Percentiles rank a stretch among this genome's conserved stretches.
phyloP scores from a whole-genome alignment of 2,888 invertebrate species.

The Trichogramma evanescens region DNA sequence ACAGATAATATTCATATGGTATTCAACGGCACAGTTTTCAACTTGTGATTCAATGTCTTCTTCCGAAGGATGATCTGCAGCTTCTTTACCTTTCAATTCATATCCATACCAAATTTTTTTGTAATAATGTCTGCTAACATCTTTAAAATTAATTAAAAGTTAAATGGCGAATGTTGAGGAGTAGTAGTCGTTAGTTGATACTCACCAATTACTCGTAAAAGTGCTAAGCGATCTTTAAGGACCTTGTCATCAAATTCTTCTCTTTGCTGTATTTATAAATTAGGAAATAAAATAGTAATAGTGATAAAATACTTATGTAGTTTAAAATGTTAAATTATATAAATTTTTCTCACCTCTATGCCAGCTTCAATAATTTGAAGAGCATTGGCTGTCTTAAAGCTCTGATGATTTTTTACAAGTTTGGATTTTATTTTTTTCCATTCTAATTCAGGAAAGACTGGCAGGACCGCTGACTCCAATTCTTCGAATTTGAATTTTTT shows the following conservation, averaged over 20 bases:
- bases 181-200: background rate
- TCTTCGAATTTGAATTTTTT: slow-evolving; percentile 37
- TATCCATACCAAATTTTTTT: slow-evolving; percentile 34
- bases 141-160: slow-evolving; percentile 24
- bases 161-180: background rate
- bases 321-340: background rate
- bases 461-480: slow-evolving; percentile 32
- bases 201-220: slow-evolving; percentile 35
- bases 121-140: slow-evolving; percentile 34
- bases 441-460: slow-evolving; percentile 35
- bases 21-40: slow-evolving; percentile 18
- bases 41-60: slow-evolving; percentile 26
- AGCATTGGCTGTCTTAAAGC: slow-evolving; percentile 29
- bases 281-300: background rate
- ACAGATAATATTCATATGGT: slow-evolving; percentile 26
- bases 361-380: slow-evolving; percentile 26
- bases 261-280: slow-evolving; percentile 22
- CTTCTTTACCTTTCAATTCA: slow-evolving; percentile 19
- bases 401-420: slow-evolving; percentile 30
- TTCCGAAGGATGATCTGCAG: slow-evolving; percentile 8
- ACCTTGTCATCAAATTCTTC: slow-evolving; percentile 21
- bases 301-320: background rate
- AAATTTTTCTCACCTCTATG: slow-evolving; percentile 28
- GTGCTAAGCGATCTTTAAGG: slow-evolving; percentile 29
- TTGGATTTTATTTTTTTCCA: slow-evolving; percentile 30